A percentile compares a stretch with the other conserved stretches of the same genome.
Evolutionary conservation across 2,113 vertebrate genomes (phyloP).

Genomic region (Eubucco bourcierii): DNA sequence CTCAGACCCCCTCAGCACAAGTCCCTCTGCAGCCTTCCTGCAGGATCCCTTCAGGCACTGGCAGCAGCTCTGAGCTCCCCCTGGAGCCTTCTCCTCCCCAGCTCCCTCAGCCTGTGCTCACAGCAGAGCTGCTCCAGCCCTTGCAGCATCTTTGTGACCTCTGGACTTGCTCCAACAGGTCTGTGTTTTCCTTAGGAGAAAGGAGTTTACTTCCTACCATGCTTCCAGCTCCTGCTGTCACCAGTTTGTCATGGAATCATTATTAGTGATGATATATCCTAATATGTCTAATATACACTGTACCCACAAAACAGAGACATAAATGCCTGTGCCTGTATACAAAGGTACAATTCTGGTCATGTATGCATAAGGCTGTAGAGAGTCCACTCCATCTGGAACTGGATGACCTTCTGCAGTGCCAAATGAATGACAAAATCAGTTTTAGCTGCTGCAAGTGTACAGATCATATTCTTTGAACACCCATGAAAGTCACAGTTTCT

Average conservation of each 20-base stretch:
- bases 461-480: constrained; percentile 61
- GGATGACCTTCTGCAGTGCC: constrained; percentile 62
- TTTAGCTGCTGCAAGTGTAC: constrained; percentile 27
- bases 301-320: background rate
- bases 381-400: constrained; percentile 8
- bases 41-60: too few species aligned
- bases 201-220: background rate
- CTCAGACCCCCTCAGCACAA: too few species aligned
- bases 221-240: background rate
- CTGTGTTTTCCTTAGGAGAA: too few species aligned
- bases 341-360: background rate
- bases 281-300: accelerated
- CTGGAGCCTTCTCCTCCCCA: too few species aligned
- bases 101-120: too few species aligned
- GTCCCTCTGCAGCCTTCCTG: too few species aligned
- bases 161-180: too few species aligned
- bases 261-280: background rate
- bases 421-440: constrained; percentile 57
- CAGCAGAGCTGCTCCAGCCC: too few species aligned
- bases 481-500: constrained; percentile 68
- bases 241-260: background rate
- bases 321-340: background rate
- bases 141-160: too few species aligned
- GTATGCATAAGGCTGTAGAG: background rate
- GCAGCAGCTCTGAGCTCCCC: too few species aligned